Evolutionary conservation across 2,888 invertebrate genomes (phyloP).

Genomic region (Drosophila percnosoma): DNA sequence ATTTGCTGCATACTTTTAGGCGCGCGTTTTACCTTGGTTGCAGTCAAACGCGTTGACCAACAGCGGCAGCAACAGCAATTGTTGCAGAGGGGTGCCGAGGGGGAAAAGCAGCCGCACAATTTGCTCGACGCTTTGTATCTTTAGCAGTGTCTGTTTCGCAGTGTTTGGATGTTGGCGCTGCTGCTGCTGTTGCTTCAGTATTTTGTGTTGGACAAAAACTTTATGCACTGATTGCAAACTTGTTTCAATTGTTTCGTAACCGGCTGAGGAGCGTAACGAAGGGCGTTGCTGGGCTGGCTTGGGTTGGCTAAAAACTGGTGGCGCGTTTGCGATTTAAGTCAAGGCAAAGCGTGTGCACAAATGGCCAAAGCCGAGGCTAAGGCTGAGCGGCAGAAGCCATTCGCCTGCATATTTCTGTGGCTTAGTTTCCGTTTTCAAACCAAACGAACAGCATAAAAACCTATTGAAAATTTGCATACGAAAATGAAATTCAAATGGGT

Average conservation of each 20-base stretch:
- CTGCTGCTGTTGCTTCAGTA: slow-evolving; percentile 10
- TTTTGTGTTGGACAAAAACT: slow-evolving; percentile 61
- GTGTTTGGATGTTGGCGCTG: slow-evolving; percentile 18
- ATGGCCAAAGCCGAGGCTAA: slow-evolving; percentile 39
- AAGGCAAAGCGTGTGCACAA: slow-evolving; percentile 56
- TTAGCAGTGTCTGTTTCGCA: slow-evolving; percentile 48
- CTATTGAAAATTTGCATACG: slow-evolving; percentile 76
- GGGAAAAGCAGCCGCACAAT: slow-evolving; percentile 66
- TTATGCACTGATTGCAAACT: slow-evolving; percentile 77
- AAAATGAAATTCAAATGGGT: slow-evolving; percentile 77
- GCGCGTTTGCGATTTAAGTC: slow-evolving; percentile 57
- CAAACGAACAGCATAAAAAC: slow-evolving; percentile 67
- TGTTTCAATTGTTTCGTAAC: slow-evolving; percentile 75
- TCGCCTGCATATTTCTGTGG: slow-evolving; percentile 75
- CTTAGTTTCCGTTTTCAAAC: slow-evolving; percentile 71
- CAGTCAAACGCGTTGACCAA: slow-evolving; percentile 55
- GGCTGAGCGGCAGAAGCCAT: slow-evolving; percentile 50
- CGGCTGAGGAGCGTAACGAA: slow-evolving; percentile 27
- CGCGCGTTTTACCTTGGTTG: slow-evolving; percentile 65
- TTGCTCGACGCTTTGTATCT: slow-evolving; percentile 69
- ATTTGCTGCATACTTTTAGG: slow-evolving; percentile 65
- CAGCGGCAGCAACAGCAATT: slow-evolving; percentile 2
- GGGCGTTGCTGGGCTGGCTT: slow-evolving; percentile 1
- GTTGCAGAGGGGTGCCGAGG: neutral
- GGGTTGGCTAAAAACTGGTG: slow-evolving; percentile 1